A percentile compares a stretch with the other conserved stretches of the same genome.
These are phyloP conservation scores for Dasyurus viverrinus DNA, from an alignment of 2,113 vertebrate species.

Conservation along the genomic window DNA sequence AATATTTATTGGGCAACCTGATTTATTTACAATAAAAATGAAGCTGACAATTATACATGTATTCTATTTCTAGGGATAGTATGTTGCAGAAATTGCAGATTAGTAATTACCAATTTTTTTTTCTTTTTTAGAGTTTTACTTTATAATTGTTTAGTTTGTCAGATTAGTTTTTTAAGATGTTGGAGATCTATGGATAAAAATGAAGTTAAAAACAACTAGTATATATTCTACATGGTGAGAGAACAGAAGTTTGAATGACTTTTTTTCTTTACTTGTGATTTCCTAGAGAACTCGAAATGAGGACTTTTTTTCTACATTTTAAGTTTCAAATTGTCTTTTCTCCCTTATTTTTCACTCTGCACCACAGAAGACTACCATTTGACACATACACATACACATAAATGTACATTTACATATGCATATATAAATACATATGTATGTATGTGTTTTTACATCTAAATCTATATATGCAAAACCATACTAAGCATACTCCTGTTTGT, in stretches of 20 bases:
- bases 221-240: neutral
- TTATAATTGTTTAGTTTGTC: neutral
- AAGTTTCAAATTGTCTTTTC: no score
- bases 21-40: neutral
- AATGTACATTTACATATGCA: neutral
- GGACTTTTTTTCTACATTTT: neutral
- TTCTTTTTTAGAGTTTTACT: constrained; percentile 6
- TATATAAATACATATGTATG: neutral
- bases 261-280: neutral
- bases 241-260: neutral
- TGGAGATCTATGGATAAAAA: neutral
- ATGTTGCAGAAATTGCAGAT: neutral
- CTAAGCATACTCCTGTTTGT: no score
- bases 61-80: constrained; percentile 10
- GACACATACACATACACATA: neutral
- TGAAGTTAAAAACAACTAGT: neutral
- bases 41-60: neutral
- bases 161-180: neutral
- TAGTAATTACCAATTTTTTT: constrained; percentile 15
- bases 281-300: neutral
- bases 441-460: no score
- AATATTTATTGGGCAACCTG: neutral
- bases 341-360: no score
- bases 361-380: no score
- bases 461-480: no score